Evolutionary conservation across 2,888 invertebrate species (phyloP).

Genomic region (Athalia rosae): DNA sequence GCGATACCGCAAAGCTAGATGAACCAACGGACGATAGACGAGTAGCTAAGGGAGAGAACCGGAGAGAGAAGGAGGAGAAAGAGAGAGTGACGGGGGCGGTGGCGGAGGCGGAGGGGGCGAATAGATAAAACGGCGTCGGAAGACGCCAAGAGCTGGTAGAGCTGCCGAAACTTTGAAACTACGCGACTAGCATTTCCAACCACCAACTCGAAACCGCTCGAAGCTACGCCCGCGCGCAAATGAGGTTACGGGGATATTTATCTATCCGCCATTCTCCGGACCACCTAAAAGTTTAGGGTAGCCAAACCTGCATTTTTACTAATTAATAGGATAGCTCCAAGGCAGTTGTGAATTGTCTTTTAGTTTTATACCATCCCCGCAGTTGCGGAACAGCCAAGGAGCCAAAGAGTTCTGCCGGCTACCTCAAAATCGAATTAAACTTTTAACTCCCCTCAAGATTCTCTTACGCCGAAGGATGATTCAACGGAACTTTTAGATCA

Average conservation of each 20-base stretch:
- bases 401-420: background rate
- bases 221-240: constrained; percentile 13
- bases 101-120: constrained; percentile 36
- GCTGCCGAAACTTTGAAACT: constrained; percentile 54
- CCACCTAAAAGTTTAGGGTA: background rate
- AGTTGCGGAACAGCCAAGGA: background rate
- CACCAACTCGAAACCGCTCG: constrained; percentile 36
- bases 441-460: background rate
- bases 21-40: constrained; percentile 9
- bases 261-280: constrained; percentile 23
- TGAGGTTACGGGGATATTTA: constrained; percentile 35
- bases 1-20: constrained; percentile 23
- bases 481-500: no score
- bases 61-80: constrained; percentile 39
- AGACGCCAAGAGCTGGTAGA: constrained; percentile 42
- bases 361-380: background rate
- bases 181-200: constrained; percentile 53
- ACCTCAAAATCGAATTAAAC: background rate
- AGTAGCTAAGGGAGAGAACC: constrained; percentile 45
- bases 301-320: constrained; percentile 9
- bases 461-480: no score
- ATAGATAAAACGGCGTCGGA: constrained; percentile 48
- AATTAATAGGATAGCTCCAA: constrained; percentile 1
- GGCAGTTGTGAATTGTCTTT: constrained; percentile 11
- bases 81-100: constrained; percentile 35